Base-by-base conservation (phyloP, 2,113 vertebrate species). In the Todiramphus saurophagus region DNA sequence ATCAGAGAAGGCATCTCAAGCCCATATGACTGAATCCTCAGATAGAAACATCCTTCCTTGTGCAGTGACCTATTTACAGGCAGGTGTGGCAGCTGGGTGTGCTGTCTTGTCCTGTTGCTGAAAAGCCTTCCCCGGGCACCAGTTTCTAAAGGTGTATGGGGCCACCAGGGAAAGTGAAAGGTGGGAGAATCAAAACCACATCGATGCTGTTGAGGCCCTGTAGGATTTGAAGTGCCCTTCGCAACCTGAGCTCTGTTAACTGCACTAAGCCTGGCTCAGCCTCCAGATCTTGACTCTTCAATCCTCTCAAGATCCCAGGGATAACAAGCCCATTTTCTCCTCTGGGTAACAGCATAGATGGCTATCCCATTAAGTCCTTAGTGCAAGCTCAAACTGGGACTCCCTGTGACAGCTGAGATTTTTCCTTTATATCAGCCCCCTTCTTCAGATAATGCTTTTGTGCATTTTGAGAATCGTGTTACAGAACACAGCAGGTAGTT, bases 1-100 rank as follows among this genome's bases (percentile, higher is more conserved):
- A 89, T 94, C 73, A 96, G 90, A 93, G 46, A 35, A 84, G 73
- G 86, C 58, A 95, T 41, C 73, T 92, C 0, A 91, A 92, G 77
- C 35, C 18, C 17, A 3, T 56, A 53, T 13, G 31, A 39, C 66
- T 92, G 89, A 83, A 84, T 91, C 55, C 70, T 79, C 30, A 55
- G 83, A 82, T 13, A 62, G 66, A 85, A 91, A 79, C 50, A 94
- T 69, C 87, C 46, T 82, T 81, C 80, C n/a, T 70, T 59, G 53
- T 55, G 59, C 70, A 43, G 55, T 0, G 28, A 91, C 95, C 91
- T 94, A 75, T 92, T 93, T 95, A 46, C 63, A 67, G 69, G 51
- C 77, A 92, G 53, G 31, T 68, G 62, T 91, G 84, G 59, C 48
- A 68, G 20, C 64, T 75, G 68, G n/a, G 3, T 41, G 19, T 74